Base-by-base conservation (phyloP, 1,140 invertebrate genomes). In the Euura lappo region DNA sequence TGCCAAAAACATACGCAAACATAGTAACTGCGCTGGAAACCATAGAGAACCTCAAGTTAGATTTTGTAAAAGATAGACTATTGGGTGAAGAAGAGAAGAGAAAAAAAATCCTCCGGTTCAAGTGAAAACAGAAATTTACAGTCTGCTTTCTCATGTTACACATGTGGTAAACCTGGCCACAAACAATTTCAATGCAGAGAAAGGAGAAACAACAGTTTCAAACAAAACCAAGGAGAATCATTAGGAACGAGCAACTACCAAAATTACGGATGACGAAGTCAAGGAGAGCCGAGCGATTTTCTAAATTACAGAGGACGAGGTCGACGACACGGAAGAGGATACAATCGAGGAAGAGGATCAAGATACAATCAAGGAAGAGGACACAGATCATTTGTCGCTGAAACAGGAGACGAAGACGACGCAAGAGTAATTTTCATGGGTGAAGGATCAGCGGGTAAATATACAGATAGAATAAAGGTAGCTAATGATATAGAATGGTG, bases 1-100 rank as follows among this genome's bases (percentile, higher is more conserved):
- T 74, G 13, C 73, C 70, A 68, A 45, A 65, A 28, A 72, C 71
- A 3, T 74, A 72, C n/a, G 70, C 51, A 10, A 13, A 60, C 5
- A 44, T 74, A 45, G 66, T 60, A 6, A 72, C 73, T 2, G 71
- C 73, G 3, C 44, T 74, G 2, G 73, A 72, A 43, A 68, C 66
- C 7, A 68, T 68, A 7, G 28, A 68, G 13, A 70, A 70, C 45
- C 7, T 70, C 10, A 46, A 44, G 43, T 10, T 46, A 44, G 42
- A 46, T 13, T 44, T 70, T 13, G 69, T 70, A 8, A 45, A 43
- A 13, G 66, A 51, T 11, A 51, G 47, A 51, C 11, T 51, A 11
- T 51, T 51, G 11, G 47, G 47, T 7, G 47, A 51, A 51, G 47
- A 51, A 51, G 47, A 51, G 11, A 51, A 51, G 11, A 51, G 47